Evolutionary conservation across 2,113 vertebrate genomes (phyloP), one percentile per base, ranked within the genome.

Genomic region (Noturus placidus): DNA sequence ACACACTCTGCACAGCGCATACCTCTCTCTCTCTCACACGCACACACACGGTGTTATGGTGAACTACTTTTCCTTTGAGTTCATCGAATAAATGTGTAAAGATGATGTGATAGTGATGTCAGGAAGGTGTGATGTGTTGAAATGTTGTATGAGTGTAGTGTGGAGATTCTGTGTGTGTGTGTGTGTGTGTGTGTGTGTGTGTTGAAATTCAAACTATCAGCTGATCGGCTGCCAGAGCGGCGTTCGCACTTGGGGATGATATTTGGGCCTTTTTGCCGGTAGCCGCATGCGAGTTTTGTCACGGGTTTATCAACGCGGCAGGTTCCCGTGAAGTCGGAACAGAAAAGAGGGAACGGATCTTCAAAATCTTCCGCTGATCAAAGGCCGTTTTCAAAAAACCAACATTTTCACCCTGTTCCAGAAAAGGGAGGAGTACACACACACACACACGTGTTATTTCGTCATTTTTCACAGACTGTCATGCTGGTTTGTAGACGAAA

Each of bases 241-340:
- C 76, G 59, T 89, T 89, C 85, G 79, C 88, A 89, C 85, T 74
- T 61, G 67, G 35, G 46, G 84, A 70, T 86, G 80, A 79, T 86
- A 50, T 15, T 65, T 57, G 80, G 67, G 80, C 52, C 56, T 61
- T 56, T 86, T 89, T 67, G 84, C 50, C 86, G 82, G 38, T 56
- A 30, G 20, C 10, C 42, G 30, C 10, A 76, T 87, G 88, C 80
- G 72, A 89, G 33, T 81, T 89, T 89, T 87, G 54, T 85, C 88
- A 52, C 15, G 77, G 13, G 54, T 87, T 87, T 69, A 85, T 89
- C 63, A 85, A 27, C 33, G 82, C 84, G 54, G 82, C 82, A 9
- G 76, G 10, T 87, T 85, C n/a, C 69, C 76, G 67, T 84, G 83
- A 76, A 76, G 78, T 80, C 27, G 7, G n/a, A 56, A 20, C n/a